These are phyloP conservation scores for Dasypus novemcinctus DNA, from an alignment of 2,113 vertebrate genomes.

Conservation along the genomic window DNA sequence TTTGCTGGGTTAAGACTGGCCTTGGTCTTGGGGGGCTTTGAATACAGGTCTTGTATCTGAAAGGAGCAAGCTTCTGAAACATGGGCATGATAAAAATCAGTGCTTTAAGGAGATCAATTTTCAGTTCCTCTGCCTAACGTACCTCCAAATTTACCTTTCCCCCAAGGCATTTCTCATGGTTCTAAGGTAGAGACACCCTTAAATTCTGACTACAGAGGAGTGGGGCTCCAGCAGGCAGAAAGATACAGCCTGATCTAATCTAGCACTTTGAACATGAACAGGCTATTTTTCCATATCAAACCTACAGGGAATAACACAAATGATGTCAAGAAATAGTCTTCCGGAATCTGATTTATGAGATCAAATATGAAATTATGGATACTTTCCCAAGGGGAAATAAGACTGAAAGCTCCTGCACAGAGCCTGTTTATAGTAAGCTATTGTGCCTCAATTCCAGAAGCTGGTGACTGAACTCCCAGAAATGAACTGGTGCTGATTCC, in stretches of 20 bases:
- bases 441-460: constrained; percentile 52
- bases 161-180: not conserved
- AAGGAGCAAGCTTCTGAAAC: not conserved
- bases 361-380: constrained; percentile 36
- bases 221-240: not conserved
- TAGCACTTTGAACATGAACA: not conserved
- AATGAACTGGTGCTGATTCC: constrained; percentile 54
- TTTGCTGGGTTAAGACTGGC: not conserved
- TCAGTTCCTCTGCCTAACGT: not conserved
- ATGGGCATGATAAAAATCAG: not conserved
- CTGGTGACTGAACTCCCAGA: constrained; percentile 44
- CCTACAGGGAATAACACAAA: not conserved
- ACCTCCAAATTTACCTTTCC: not conserved
- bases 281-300: not conserved
- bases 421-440: constrained; percentile 41
- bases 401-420: not conserved
- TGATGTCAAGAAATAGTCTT: not conserved
- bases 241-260: not conserved
- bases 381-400: constrained; percentile 5
- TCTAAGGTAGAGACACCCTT: not conserved
- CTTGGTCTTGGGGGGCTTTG: not conserved
- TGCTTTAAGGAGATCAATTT: not conserved
- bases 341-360: constrained; percentile 27
- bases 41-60: not conserved
- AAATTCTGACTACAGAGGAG: not conserved